These are phyloP conservation scores for Anguilla megastoma DNA, from an alignment of 2,797 vertebrate species.

Conservation along the genomic window DNA sequence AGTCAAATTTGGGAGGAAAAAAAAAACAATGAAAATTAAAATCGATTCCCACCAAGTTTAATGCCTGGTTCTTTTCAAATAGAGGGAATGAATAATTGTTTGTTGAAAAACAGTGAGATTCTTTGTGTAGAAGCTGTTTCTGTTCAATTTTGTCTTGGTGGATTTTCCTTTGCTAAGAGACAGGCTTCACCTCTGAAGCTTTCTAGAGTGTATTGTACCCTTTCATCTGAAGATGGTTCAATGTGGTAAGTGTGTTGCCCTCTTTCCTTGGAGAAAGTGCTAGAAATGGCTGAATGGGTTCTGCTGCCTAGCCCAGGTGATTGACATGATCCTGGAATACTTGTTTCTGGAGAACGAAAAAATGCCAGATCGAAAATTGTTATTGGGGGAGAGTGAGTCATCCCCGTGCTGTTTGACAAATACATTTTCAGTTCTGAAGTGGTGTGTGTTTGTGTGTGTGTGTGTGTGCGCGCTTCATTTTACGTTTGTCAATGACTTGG, in stretches of 20 bases:
- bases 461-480: constrained; percentile 34
- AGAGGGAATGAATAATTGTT: too few species aligned
- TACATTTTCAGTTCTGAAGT: constrained; percentile 65
- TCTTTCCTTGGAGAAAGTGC: background rate
- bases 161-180: background rate
- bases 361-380: constrained; percentile 49
- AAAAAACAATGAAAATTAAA: too few species aligned
- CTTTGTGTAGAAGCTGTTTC: background rate
- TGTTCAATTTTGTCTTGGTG: background rate
- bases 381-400: constrained; percentile 31
- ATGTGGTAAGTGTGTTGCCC: background rate
- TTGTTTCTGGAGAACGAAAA: constrained; percentile 39
- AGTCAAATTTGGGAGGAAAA: too few species aligned
- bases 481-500: background rate
- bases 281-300: background rate
- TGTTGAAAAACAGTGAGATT: too few species aligned
- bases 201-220: background rate
- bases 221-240: background rate
- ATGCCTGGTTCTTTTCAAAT: too few species aligned
- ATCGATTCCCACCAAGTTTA: too few species aligned
- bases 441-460: constrained; percentile 54
- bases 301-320: constrained; percentile 28
- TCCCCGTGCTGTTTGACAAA: constrained; percentile 67
- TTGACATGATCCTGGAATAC: constrained; percentile 36
- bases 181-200: background rate